phyloP scores from a whole-genome alignment of 2,113 vertebrate genomes.

The Loxodonta africana region DNA sequence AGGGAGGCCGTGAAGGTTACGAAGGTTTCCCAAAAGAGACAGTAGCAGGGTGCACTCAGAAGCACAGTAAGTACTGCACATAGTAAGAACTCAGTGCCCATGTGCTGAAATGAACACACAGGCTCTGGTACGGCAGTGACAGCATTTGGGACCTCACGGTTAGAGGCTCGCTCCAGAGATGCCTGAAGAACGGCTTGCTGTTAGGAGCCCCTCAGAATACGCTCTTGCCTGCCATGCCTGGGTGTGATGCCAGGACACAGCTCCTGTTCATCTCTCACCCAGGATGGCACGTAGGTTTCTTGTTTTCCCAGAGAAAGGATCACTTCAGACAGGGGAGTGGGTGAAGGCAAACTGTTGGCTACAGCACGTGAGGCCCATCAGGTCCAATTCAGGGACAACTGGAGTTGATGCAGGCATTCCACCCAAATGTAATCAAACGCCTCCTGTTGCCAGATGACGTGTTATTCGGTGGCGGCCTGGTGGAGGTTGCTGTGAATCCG shows the following conservation, averaged over 20 bases:
- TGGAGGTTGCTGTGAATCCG: constrained; percentile 76
- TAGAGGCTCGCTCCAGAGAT: background rate
- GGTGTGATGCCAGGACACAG: background rate
- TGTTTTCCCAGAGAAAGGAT: constrained; percentile 75
- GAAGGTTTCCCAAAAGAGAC: background rate
- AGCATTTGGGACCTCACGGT: background rate
- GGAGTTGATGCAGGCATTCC: constrained; percentile 84
- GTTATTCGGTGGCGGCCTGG: constrained; percentile 83
- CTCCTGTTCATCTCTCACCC: constrained; percentile 70
- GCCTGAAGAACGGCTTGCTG: background rate
- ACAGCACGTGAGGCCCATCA: constrained; percentile 81
- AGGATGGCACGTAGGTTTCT: constrained; percentile 78
- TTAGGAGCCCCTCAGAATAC: background rate
- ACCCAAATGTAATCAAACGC: constrained; percentile 82
- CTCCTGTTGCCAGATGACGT: constrained; percentile 82
- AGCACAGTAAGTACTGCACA: too few relatives aligned
- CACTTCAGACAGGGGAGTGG: constrained; percentile 72
- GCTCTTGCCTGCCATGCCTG: constrained; percentile 8
- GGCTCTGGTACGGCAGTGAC: background rate
- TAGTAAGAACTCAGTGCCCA: background rate
- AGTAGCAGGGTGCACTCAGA: background rate
- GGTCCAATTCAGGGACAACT: constrained; percentile 85
- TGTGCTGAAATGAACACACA: background rate
- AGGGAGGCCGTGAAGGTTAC: background rate
- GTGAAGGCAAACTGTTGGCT: constrained; percentile 85